Evolutionary conservation across 2,888 invertebrate genomes (phyloP).

Genomic region (Electrophaes corylata): DNA sequence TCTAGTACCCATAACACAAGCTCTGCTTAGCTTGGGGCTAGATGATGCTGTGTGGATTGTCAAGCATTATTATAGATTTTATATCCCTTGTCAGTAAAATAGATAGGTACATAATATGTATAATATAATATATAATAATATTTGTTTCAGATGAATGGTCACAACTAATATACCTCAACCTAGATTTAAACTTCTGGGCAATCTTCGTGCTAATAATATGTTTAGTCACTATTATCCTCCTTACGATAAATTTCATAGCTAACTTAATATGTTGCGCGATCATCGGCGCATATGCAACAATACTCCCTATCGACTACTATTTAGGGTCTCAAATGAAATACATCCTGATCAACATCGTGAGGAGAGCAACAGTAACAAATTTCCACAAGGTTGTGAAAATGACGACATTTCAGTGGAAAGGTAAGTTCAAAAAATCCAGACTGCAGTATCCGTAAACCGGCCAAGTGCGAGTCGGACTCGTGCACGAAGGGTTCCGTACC

Average conservation of each 20-base stretch:
- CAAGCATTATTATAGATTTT: no score
- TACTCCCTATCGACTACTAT: conserved; percentile 86
- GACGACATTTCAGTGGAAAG: conserved; percentile 85
- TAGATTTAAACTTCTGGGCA: conserved; percentile 86
- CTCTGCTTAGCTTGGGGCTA: no score
- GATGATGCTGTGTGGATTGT: no score
- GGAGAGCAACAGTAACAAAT: conserved; percentile 84
- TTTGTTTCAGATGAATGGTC: conserved; percentile 19
- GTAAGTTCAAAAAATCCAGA: conserved; percentile 59
- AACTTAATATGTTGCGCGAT: conserved; percentile 86
- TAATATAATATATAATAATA: neutral
- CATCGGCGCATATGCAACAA: conserved; percentile 86
- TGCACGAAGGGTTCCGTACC: no score
- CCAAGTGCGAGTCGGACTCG: no score
- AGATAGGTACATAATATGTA: no score
- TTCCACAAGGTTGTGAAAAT: conserved; percentile 84
- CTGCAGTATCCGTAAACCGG: no score
- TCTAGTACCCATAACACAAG: no score
- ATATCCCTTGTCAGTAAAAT: no score
- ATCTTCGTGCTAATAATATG: conserved; percentile 82
- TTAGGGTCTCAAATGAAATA: conserved; percentile 87
- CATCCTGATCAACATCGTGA: conserved; percentile 87
- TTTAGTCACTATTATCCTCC: conserved; percentile 73
- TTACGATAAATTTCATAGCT: conserved; percentile 78
- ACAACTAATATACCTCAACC: conserved; percentile 61